Percentiles rank a stretch among this genome's conserved stretches.
These are phyloP conservation scores for Peromyscus californicus DNA, from an alignment of 2,113 vertebrate genomes.

Conservation along the genomic window DNA sequence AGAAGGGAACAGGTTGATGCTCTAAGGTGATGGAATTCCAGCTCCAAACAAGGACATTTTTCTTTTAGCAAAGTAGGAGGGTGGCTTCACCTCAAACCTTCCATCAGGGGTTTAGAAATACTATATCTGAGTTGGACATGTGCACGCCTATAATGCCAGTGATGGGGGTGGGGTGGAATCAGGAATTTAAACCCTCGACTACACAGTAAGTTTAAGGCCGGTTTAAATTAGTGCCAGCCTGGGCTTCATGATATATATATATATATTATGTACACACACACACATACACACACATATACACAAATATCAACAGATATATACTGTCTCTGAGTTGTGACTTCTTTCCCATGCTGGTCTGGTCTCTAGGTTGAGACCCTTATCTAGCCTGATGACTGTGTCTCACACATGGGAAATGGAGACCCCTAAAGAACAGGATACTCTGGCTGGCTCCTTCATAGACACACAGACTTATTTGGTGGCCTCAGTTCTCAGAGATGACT, in stretches of 20 bases:
- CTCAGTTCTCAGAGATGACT: not conserved
- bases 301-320: not conserved
- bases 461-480: not conserved
- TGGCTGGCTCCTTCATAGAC: not conserved
- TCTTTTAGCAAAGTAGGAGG: not conserved
- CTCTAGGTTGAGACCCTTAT: not conserved
- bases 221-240: not conserved
- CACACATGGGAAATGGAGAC: not conserved
- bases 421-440: not conserved
- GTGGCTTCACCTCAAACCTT: not conserved
- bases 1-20: conserved; percentile 44
- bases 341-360: not conserved
- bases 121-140: not conserved
- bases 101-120: not conserved
- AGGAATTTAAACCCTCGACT: not conserved
- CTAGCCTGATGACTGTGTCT: not conserved
- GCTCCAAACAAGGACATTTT: not conserved
- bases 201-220: not conserved
- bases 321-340: not conserved
- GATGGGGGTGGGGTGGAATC: not conserved
- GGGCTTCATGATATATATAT: not conserved
- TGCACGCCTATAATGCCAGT: not conserved
- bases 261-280: too few species aligned
- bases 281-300: not conserved
- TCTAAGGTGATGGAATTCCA: conserved; percentile 9